Evolutionary conservation across 2,113 vertebrate genomes (phyloP).

Genomic region (Hippocampus mohnikei): DNA sequence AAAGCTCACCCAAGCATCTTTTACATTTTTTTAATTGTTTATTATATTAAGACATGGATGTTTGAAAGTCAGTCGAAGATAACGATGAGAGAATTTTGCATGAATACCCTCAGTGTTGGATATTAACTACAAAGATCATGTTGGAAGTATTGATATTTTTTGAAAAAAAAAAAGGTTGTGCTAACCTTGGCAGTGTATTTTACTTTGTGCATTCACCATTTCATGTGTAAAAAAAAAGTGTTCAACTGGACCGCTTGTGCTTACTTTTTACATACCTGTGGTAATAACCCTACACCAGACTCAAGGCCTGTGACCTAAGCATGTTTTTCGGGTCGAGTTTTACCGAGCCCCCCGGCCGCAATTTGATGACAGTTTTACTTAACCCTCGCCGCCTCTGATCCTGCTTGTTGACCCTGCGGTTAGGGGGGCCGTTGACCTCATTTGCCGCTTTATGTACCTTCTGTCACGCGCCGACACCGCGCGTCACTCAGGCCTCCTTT

Average conservation of each 20-base stretch:
- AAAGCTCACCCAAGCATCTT: too few species aligned
- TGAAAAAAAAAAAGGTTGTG: neutral
- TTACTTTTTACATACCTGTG: slow-evolving; percentile 25
- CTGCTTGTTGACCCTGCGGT: slow-evolving; percentile 19
- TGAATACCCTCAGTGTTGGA: neutral
- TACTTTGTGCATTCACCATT: neutral
- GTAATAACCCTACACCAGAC: slow-evolving; percentile 21
- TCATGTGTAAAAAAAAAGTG: neutral
- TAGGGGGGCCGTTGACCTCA: slow-evolving; percentile 25
- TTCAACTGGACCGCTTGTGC: slow-evolving; percentile 12
- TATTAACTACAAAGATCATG: neutral
- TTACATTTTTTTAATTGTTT: too few species aligned
- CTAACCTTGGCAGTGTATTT: neutral
- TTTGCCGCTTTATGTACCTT: slow-evolving; percentile 10
- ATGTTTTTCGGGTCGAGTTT: slow-evolving; percentile 27
- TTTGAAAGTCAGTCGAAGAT: neutral
- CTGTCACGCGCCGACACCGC: slow-evolving; percentile 5
- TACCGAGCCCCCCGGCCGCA: slow-evolving; percentile 8
- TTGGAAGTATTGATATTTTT: neutral
- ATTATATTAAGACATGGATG: too few species aligned
- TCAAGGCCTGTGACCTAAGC: slow-evolving; percentile 13
- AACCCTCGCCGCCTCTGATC: slow-evolving; percentile 24
- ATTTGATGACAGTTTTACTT: slow-evolving; percentile 43
- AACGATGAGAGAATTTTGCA: neutral
- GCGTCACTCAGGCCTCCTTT: slow-evolving; percentile 7